Base-by-base conservation (phyloP, 2,113 vertebrate species). In the Rhombomys opimus region DNA sequence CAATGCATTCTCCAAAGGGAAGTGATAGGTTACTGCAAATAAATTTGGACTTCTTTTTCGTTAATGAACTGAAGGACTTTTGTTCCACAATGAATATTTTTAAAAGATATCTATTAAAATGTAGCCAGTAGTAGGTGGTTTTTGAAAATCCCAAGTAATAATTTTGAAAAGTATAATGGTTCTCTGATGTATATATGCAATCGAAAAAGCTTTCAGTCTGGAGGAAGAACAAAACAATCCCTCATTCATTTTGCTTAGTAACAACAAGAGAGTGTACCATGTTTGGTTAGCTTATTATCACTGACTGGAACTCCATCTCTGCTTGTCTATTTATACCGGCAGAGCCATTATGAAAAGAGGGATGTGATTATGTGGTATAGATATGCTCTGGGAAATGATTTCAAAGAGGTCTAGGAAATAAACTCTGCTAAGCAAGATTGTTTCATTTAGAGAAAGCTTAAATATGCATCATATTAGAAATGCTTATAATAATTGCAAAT, bases 151-250 rank as follows among this genome's bases (percentile, higher is more conserved):
- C 80, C 93, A 94, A 89, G 70, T 89, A 95, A 96, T 95, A 93
- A 91, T 97, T 97, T 97, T 98, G 95, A 89, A 98, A 96, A 46
- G 75, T 95, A 96, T 98, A 98, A 97, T 98, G 46, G 87, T 96
- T 98, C 89, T 97, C 97, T 98, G 98, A 98, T 92, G 61, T 96
- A 86, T 68, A 91, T 38, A 89, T 1, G 0, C 85, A 97, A 70
- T 4, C 87, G 96, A 97, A 98, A 89, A 98, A 97, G 88, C 92
- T 97, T 98, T 97, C 95, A 95, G 80, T 97, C 57, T 96, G 93
- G 96, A 97, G 52, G n/a, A 97, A 96, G 93, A 97, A 97, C 98
- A 94, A 98, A 97, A 96, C 9, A 97, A 95, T 88, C 92, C 23
- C 68, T 94, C 96, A 97, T 95, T 97, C 27, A 96, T 98, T 97